Conservation (phyloP, 2,888 invertebrate genomes). For the Patella pellucida region DNA sequence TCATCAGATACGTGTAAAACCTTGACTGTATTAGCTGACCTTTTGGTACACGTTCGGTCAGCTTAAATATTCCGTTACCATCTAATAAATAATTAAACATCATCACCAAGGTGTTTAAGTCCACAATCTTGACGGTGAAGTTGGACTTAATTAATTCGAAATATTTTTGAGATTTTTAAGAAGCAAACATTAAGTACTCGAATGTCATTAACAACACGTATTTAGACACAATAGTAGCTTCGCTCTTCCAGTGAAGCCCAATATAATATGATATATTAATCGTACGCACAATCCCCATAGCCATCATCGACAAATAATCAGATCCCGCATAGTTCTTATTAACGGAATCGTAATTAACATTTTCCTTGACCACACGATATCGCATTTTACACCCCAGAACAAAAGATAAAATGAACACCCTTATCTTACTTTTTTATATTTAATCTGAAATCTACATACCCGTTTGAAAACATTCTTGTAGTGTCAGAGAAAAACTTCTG, state of each 20-base stretch:
- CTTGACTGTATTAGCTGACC: not conserved
- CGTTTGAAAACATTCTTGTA: slow-evolving; percentile 40
- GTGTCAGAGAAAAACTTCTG: slow-evolving; percentile 41
- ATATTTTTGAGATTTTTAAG: not conserved
- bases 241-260: no score
- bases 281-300: not conserved
- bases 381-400: not conserved
- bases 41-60: not conserved
- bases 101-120: not conserved
- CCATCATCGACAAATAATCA: not conserved
- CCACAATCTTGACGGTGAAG: no score
- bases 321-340: not conserved
- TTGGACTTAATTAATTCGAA: no score
- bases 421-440: not conserved
- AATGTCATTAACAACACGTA: no score
- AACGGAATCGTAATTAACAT: not conserved
- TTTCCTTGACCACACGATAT: not conserved
- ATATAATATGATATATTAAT: no score
- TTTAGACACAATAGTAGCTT: no score
- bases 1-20: no score
- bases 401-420: not conserved
- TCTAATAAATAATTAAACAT: slow-evolving; percentile 1
- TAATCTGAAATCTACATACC: no score
- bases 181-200: no score
- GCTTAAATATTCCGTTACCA: slow-evolving; percentile 40